phyloP scores from a whole-genome alignment of 2,888 invertebrate genomes.

The Colletes collaris region DNA sequence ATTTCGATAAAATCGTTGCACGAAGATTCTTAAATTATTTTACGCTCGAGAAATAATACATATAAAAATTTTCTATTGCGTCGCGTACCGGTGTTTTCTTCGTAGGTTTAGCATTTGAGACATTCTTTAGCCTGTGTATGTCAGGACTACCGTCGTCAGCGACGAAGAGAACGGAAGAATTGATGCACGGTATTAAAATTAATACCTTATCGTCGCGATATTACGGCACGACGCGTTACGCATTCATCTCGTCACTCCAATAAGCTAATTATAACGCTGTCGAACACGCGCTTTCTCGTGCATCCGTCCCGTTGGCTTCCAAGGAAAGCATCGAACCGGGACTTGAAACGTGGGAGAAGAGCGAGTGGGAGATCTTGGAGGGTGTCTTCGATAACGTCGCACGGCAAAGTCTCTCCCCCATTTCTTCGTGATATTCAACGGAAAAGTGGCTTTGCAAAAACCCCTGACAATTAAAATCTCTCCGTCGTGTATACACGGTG shows the following conservation, averaged over 20 bases:
- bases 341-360: slow-evolving; percentile 32
- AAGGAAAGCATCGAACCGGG: slow-evolving; percentile 53
- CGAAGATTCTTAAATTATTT: no score
- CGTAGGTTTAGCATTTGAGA: no score
- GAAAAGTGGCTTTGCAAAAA: not conserved
- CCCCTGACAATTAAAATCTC: no score
- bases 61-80: no score
- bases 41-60: no score
- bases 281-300: slow-evolving; percentile 49
- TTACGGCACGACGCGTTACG: slow-evolving; percentile 38
- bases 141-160: no score
- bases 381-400: slow-evolving; percentile 50
- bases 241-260: slow-evolving; percentile 44
- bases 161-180: no score
- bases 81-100: no score
- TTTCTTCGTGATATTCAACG: slow-evolving; percentile 22
- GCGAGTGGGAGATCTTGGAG: slow-evolving; percentile 35
- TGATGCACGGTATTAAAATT: slow-evolving; percentile 32
- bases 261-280: slow-evolving; percentile 55
- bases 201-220: slow-evolving; percentile 8
- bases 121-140: no score
- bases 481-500: no score
- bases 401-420: slow-evolving; percentile 17
- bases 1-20: no score
- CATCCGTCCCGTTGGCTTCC: slow-evolving; percentile 44